Evolutionary conservation across 92 coral and sea anemone species (phyloP), one percentile per base, ranked within the genome.

Genomic region (Epizoanthus ramosus): DNA sequence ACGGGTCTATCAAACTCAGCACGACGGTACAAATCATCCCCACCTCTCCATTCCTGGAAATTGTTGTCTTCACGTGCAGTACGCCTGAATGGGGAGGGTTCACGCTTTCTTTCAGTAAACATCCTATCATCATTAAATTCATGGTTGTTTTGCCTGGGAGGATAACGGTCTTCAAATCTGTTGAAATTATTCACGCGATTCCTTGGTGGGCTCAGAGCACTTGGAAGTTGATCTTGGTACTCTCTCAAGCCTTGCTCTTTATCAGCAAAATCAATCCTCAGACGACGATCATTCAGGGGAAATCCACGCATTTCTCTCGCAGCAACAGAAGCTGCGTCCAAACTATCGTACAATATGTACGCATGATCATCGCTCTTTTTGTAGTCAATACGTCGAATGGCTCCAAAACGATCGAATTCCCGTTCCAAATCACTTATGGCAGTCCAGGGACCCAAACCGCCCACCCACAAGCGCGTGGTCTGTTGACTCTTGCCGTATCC

Each of bases 291-390:
- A 73, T 94, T 91, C 87, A 97, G 89, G 33, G 92, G 92, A 90
- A 97, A 97, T 9, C 99, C 99, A 75, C 99, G 94, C 99, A 97
- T 97, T 92, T 97, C 99, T 22, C 99, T 93, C 19, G 99, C 98
- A 83, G 99, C 99, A 57, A 97, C 99, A 3, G 99, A 97, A 22
- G 99, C 99, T 73, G 99, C 99, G 79, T 97, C 99, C 88, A 97
- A 84, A 87, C 99, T 97, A 79, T 97, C 99, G 87, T 97, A 97
- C 84, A 97, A 90, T 75, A 97, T 97, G 80, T 94, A 97, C 58
- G 99, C 99, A 94, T 97, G 99, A 75, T 94, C 95, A 59, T 94
- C 98, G 56, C 99, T 95, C 75, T 94, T 94, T 56, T 90, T 92
- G 93, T 97, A 97, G 85, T 97, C 99, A 71, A 89, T 92, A 56